These are phyloP conservation scores for Camponotus floridanus DNA, from an alignment of 1,140 invertebrate genomes.

Conservation along the genomic window DNA sequence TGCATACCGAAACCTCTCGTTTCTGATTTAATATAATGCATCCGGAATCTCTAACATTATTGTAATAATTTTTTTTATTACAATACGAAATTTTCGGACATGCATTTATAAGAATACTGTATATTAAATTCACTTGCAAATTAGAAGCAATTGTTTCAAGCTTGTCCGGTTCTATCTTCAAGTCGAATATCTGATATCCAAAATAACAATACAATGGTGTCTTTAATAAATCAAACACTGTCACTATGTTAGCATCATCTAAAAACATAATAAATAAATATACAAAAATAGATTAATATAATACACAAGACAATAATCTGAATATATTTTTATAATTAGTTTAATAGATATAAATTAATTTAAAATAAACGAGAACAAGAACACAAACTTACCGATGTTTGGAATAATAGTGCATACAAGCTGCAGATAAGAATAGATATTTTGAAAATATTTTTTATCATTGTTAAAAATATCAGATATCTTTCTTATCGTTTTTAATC, in stretches of 20 bases:
- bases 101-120: slow-evolving; percentile 87
- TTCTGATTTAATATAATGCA: slow-evolving; percentile 79
- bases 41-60: slow-evolving; percentile 75
- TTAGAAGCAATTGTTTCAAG: slow-evolving; percentile 87
- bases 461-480: slow-evolving; percentile 69
- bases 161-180: slow-evolving; percentile 85
- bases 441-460: slow-evolving; percentile 76
- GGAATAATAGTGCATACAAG: slow-evolving; percentile 76
- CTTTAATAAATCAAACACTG: slow-evolving; percentile 75
- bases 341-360: background rate
- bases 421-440: slow-evolving; percentile 75
- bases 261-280: slow-evolving; percentile 47
- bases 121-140: slow-evolving; percentile 87
- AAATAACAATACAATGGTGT: slow-evolving; percentile 81
- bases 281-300: background rate
- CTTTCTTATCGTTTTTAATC: slow-evolving; percentile 68
- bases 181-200: slow-evolving; percentile 87
- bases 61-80: slow-evolving; percentile 69
- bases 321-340: background rate
- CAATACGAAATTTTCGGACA: slow-evolving; percentile 85
- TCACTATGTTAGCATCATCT: slow-evolving; percentile 65
- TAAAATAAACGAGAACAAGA: background rate
- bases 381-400: slow-evolving; percentile 29
- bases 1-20: slow-evolving; percentile 61
- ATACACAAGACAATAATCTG: background rate